Evolutionary conservation across 2,797 vertebrate species (phyloP), one percentile per base, ranked within the genome.

Genomic region (Pachyuromys duprasi): DNA sequence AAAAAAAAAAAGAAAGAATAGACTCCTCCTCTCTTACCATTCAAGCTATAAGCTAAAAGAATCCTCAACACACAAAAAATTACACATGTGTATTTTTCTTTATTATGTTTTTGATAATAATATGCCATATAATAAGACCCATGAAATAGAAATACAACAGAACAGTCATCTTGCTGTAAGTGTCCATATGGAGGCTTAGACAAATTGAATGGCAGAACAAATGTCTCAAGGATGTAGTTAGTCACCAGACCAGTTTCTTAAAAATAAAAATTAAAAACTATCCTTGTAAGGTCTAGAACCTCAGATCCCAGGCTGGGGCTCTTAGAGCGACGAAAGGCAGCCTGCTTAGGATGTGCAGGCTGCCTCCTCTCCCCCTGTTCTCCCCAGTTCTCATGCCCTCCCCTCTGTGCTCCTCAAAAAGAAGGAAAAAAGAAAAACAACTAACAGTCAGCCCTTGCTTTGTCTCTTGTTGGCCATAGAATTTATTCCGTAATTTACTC

Each of bases 401-500:
- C 65, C 62, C 26, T 78, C 39, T 31, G 36, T 9, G 9, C n/a
- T 76, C 26, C 72, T 92, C 60, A 78, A 36, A 93, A 81, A 53
- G 26, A 9, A 36, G 36, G 18, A 24, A 1, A 24, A 24, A 13
- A 57, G 18, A 39, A 70, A 80, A 87, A 14, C n/a, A 79, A 11
- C 1, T 1, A 26, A 60, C 39, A 62, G 86, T 42, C 86, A 49
- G 20, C 39, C 57, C 6, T 24, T 24, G 86, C 86, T 74, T n/a
- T 75, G 86, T 93, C 76, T 97, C 78, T 95, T 63, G 57, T 89
- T 97, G 87, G 87, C 63, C 5, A 63, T 78, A 78, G 94, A 95
- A 97, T 95, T 93, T 94, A 96, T 90, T 96, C 94, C 42, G 33
- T 91, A 33, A 90, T 97, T 96, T 96, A 78, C 93, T 97, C 93